Conservation (phyloP, 1,140 invertebrate genomes). For the Lepidotrigona ventralis region DNA sequence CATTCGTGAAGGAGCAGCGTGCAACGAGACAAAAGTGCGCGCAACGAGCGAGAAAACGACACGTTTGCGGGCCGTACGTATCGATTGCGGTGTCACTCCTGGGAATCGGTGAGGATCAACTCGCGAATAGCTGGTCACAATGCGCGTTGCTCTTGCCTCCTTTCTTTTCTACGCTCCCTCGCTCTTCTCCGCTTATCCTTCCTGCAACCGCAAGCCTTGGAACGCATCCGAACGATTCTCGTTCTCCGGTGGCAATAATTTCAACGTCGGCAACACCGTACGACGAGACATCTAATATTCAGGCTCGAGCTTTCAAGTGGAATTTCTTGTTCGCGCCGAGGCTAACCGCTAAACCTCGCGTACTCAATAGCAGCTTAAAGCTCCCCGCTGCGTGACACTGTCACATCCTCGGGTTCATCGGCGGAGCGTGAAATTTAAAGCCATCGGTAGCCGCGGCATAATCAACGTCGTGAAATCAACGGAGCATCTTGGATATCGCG, state of each 20-base stretch:
- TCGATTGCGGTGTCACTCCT: constrained; percentile 60
- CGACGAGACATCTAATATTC: constrained; percentile 61
- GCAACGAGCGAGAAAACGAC: constrained; percentile 43
- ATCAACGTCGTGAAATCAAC: constrained; percentile 64
- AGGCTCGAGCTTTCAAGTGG: constrained; percentile 45
- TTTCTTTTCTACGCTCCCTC: neutral
- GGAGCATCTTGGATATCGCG: neutral
- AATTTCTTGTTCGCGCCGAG: constrained; percentile 62
- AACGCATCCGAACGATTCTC: constrained; percentile 22
- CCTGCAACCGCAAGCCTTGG: constrained; percentile 1
- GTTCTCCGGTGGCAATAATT: constrained; percentile 25
- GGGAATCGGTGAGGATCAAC: constrained; percentile 57
- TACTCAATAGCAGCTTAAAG: constrained; percentile 62
- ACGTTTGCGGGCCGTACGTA: constrained; percentile 38
- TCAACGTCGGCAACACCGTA: constrained; percentile 4
- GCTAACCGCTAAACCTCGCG: constrained; percentile 61
- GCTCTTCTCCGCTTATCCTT: neutral
- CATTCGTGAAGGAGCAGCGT: constrained; percentile 16
- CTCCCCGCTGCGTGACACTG: constrained; percentile 52
- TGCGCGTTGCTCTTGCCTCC: constrained; percentile 24
- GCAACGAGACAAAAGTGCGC: neutral
- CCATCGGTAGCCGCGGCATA: constrained; percentile 47
- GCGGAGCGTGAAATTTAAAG: constrained; percentile 64
- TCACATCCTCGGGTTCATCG: constrained; percentile 41
- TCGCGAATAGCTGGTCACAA: constrained; percentile 33